phyloP scores from a whole-genome alignment of 2,113 vertebrate species.

The Meleagris gallopavo region DNA sequence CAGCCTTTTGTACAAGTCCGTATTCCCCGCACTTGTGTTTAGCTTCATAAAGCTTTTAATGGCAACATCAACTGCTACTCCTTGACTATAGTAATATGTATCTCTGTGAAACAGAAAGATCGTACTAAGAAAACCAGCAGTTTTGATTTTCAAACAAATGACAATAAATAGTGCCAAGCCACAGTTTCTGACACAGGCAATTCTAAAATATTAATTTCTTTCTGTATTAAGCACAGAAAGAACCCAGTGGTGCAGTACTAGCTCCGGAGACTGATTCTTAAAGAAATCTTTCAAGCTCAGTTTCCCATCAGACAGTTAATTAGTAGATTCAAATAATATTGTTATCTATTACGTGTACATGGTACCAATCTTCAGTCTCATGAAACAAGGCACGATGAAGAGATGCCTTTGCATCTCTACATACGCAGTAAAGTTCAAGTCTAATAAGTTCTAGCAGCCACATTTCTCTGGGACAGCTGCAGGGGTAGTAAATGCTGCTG shows the following conservation, averaged over 20 bases:
- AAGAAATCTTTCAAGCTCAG: background rate
- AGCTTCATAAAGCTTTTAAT: slow-evolving; percentile 75
- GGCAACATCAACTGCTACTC: background rate
- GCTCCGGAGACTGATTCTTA: background rate
- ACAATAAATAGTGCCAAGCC: background rate
- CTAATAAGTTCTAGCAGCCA: background rate
- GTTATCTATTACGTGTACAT: background rate
- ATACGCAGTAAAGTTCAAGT: background rate
- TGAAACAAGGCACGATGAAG: background rate
- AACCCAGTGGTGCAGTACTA: background rate
- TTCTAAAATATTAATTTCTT: background rate
- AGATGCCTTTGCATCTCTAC: background rate
- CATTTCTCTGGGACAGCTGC: rapidly evolving
- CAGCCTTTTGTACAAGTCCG: slow-evolving; percentile 77
- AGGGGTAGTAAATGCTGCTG: background rate
- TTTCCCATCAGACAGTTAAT: background rate
- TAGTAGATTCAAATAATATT: background rate
- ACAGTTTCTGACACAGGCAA: background rate
- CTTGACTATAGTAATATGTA: slow-evolving; percentile 51
- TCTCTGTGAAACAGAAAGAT: slow-evolving; percentile 57
- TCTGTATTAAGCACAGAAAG: background rate
- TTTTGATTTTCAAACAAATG: background rate
- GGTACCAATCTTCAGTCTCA: background rate
- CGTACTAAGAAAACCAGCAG: background rate
- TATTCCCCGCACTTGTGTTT: slow-evolving; percentile 62